phyloP scores from a whole-genome alignment of 1,140 invertebrate genomes.

The Caenorhabditis latens region DNA sequence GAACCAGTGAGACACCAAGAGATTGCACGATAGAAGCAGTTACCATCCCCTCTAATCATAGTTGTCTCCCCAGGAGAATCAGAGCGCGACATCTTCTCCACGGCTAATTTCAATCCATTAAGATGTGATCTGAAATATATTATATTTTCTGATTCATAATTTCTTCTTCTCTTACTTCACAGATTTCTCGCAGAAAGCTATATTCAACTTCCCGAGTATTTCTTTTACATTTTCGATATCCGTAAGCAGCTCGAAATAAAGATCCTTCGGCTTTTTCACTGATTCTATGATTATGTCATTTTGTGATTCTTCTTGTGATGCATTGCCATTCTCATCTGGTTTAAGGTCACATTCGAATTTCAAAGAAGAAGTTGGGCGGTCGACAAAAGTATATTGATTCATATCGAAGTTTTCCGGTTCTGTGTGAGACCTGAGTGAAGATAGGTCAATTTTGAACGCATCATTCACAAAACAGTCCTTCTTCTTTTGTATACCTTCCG shows the following conservation, averaged over 20 bases:
- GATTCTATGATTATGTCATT: too few relatives aligned
- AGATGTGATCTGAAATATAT: not conserved
- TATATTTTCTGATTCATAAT: not conserved
- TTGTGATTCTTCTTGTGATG: too few relatives aligned
- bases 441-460: not conserved
- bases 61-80: not conserved
- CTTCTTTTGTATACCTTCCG: not conserved
- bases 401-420: too few relatives aligned
- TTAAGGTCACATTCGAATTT: too few relatives aligned
- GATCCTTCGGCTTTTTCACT: too few relatives aligned
- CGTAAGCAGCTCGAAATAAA: too few relatives aligned
- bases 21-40: constrained; percentile 3
- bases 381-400: too few relatives aligned
- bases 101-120: not conserved
- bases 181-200: not conserved
- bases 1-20: constrained; percentile 20
- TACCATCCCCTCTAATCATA: not conserved
- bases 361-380: too few relatives aligned
- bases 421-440: not conserved
- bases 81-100: not conserved
- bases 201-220: too few relatives aligned
- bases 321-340: too few relatives aligned
- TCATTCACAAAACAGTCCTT: not conserved
- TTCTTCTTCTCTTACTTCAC: not conserved
- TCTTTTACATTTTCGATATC: too few relatives aligned